Percentiles rank a stretch among this genome's conserved stretches.
These are phyloP conservation scores for Bombus confusus DNA, from an alignment of 1,140 invertebrate species.

Conservation along the genomic window DNA sequence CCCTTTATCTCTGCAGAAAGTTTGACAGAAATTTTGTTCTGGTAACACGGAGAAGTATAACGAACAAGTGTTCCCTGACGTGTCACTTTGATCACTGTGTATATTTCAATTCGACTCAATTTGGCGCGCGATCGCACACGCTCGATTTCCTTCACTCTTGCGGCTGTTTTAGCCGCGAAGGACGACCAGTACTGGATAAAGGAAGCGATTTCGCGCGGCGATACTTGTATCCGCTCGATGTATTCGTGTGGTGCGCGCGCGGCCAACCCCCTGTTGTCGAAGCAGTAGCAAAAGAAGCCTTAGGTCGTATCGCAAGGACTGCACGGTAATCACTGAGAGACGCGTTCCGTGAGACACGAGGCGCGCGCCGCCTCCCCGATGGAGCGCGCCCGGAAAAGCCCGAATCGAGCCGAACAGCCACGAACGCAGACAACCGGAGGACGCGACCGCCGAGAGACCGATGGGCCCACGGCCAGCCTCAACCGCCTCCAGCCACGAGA, in stretches of 20 bases:
- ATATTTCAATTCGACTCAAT: not conserved
- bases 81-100: not conserved
- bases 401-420: constrained; percentile 33
- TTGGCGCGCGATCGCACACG: constrained; percentile 4
- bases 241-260: not conserved
- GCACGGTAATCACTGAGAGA: constrained; percentile 64
- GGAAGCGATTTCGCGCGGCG: not conserved
- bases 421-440: constrained; percentile 3
- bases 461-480: constrained; percentile 44
- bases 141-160: not conserved
- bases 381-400: constrained; percentile 48
- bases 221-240: not conserved
- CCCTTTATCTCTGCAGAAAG: not conserved
- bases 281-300: not conserved
- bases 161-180: not conserved
- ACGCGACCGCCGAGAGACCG: constrained; percentile 10
- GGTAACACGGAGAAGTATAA: not conserved
- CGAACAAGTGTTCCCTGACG: not conserved
- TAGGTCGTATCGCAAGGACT: constrained; percentile 57
- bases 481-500: constrained; percentile 40
- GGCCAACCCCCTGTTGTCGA: constrained; percentile 1
- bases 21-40: not conserved
- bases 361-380: constrained; percentile 64
- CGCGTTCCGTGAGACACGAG: constrained; percentile 60
- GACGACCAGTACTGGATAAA: not conserved